Base-by-base conservation (phyloP, 2,113 vertebrate genomes). In the Lontra canadensis region DNA sequence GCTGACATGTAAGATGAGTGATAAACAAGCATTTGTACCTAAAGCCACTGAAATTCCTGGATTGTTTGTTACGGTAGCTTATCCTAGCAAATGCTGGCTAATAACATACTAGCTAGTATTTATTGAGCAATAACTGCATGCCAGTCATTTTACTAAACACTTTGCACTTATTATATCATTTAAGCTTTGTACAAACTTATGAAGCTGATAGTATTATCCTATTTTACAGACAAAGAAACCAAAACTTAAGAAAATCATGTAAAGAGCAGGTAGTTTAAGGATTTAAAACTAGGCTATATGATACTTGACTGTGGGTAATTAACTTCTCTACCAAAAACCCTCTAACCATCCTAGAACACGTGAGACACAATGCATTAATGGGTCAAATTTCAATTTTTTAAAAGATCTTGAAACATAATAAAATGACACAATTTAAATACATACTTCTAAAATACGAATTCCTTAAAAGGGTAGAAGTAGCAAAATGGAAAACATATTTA, bases 351-450 rank as follows among this genome's bases (percentile, higher is more conserved):
- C 13, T 36, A 87, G 57, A 29, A 78, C 3, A 79, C 18, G 18
- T 25, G 55, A 88, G 25, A 79, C 26, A 6, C 21, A 73, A 39
- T 63, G 61, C 15, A 39, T 95, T 57, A 83, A 25, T 81, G 52
- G 21, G 31, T 26, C 52, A 97, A 93, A 78, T 65, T 82, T 87
- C 26, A 90, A n/a, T 71, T 86, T 92, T 89, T 73, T 6, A 79
- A 80, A 92, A 65, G 15, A 83, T 59, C 67, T 94, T 63, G 10
- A 69, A 94, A 63, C 29, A 65, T 73, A 87, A 65, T 49, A 55
- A 85, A 65, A 55, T 96, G 57, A 13, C 26, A 94, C 44, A 5
- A 71, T 93, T 95, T 90, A 63, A 61, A 57, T 80, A 93, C 86
- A n/a, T 47, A 63, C 13, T 90, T 92, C 18, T 12, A 78, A 79